A percentile compares a stretch with the other conserved stretches of the same genome.
These are phyloP conservation scores for Acomys russatus DNA, from an alignment of 2,797 vertebrate species.

Conservation along the genomic window DNA sequence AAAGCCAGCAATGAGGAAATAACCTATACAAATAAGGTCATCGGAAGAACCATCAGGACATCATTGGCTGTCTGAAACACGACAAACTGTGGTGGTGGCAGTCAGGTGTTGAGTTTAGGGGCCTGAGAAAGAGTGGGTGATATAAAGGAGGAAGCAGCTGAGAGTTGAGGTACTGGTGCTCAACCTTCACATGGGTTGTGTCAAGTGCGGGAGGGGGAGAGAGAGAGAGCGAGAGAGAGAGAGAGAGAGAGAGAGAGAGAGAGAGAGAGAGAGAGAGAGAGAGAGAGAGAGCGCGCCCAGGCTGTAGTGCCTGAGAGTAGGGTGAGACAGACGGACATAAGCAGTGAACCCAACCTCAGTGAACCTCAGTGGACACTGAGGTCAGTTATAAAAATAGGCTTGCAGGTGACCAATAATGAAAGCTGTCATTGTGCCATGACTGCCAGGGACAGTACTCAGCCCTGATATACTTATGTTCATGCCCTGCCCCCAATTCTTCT, in stretches of 20 bases:
- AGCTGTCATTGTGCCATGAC: not conserved
- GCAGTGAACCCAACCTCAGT: no score
- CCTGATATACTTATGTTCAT: not conserved
- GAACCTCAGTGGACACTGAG: not conserved
- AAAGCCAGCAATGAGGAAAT: not conserved
- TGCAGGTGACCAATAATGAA: not conserved
- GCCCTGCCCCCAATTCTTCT: not conserved
- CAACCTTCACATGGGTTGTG: not conserved
- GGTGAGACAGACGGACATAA: not conserved
- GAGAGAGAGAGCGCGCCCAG: no score
- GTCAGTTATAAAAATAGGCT: not conserved
- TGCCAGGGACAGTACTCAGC: fast-evolving
- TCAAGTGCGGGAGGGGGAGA: not conserved
- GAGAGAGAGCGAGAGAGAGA: no score
- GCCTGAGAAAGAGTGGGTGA: not conserved
- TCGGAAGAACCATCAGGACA: fast-evolving
- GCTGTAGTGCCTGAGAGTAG: no score
- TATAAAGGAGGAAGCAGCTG: not conserved
- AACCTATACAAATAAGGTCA: not conserved
- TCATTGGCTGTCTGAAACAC: fast-evolving
- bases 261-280: no score
- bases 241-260: no score
- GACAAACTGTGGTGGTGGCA: fast-evolving
- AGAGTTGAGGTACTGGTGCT: not conserved
- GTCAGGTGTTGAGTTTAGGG: fast-evolving